These are phyloP conservation scores for Pelobates fuscus DNA, from an alignment of 2,113 vertebrate genomes.

Conservation along the genomic window DNA sequence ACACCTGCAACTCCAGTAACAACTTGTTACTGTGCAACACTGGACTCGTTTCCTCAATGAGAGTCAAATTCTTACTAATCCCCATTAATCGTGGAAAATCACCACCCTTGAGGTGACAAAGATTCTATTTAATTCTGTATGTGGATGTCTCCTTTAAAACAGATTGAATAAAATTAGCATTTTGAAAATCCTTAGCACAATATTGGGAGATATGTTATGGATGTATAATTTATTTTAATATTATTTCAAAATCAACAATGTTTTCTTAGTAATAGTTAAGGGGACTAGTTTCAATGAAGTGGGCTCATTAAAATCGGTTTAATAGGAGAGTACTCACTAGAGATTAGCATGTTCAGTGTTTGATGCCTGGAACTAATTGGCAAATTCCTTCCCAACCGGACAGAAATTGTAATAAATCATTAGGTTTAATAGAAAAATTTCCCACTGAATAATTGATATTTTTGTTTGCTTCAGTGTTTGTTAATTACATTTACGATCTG, in stretches of 20 bases:
- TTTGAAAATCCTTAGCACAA: background rate
- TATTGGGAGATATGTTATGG: no score
- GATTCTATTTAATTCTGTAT: no score
- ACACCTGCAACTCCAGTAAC: no score
- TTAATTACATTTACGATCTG: no score
- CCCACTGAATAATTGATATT: background rate
- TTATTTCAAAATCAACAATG: background rate
- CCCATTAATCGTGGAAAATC: no score
- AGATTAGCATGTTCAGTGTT: background rate
- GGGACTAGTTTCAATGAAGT: background rate
- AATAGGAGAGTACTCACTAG: background rate
- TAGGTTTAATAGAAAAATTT: background rate
- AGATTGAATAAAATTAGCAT: no score
- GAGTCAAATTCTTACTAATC: no score
- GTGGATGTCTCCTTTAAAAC: no score
- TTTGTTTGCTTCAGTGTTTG: constrained; percentile 1
- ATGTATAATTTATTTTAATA: background rate
- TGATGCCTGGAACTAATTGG: constrained; percentile 2
- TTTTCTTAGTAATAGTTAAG: background rate
- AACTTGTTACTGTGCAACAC: no score
- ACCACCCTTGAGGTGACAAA: no score
- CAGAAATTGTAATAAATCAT: background rate
- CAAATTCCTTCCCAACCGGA: background rate
- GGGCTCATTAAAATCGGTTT: background rate
- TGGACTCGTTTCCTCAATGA: no score